These are phyloP conservation scores for Eunapius fragilis DNA, from an alignment of 37 sponge, comb jelly and placozoan genomes.

Conservation along the genomic window DNA sequence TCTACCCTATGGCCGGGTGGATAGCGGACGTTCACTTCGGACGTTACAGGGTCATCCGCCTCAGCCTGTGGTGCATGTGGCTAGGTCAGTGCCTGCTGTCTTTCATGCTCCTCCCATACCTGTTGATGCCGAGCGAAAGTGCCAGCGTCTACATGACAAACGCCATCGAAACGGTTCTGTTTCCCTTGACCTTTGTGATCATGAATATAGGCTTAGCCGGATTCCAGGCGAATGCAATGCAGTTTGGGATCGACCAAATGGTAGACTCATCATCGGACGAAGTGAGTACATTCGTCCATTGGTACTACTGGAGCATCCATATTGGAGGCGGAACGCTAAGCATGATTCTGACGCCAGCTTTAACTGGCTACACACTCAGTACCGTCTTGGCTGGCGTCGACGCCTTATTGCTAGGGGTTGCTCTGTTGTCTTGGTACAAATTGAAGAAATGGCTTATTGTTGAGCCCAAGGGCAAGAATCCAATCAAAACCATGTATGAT, in stretches of 20 bases:
- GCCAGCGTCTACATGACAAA: too few relatives aligned
- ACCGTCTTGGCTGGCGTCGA: background rate
- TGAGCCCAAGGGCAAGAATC: background rate
- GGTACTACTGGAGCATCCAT: slow-evolving; percentile 11
- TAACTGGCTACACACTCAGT: too few relatives aligned
- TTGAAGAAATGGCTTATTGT: background rate
- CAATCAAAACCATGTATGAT: slow-evolving; percentile 3
- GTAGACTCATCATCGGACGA: background rate
- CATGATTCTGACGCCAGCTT: too few relatives aligned
- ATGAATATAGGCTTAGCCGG: background rate
- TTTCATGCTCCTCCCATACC: background rate
- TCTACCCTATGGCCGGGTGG: slow-evolving; percentile 4
- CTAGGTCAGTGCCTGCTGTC: background rate
- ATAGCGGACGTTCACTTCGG: background rate
- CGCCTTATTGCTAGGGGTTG: background rate
- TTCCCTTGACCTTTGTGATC: background rate
- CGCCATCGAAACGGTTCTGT: too few relatives aligned
- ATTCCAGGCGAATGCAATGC: slow-evolving; percentile 9
- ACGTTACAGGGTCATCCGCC: background rate
- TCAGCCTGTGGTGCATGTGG: background rate
- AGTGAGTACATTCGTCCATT: slow-evolving; percentile 13
- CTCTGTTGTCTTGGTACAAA: background rate
- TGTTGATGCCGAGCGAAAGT: too few relatives aligned
- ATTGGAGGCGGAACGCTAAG: background rate
- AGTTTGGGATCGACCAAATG: slow-evolving; percentile 14